phyloP scores from a whole-genome alignment of 2,113 vertebrate genomes.

The Saimiri boliviensis region DNA sequence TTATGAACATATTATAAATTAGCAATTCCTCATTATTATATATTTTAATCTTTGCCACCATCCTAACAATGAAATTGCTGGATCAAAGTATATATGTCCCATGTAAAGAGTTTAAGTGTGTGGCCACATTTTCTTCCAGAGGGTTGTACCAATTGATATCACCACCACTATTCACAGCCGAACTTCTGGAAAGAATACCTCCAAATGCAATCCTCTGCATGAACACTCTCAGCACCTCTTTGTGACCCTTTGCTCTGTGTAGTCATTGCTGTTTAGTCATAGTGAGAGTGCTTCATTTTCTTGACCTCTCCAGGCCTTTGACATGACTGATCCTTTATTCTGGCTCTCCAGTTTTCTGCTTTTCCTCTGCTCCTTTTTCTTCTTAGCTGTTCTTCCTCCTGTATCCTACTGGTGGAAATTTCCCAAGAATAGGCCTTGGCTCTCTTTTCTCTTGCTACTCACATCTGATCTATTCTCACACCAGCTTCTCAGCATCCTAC shows the following conservation, averaged over 20 bases:
- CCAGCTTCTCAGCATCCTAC: background rate
- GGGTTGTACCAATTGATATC: background rate
- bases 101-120: background rate
- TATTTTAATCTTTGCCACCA: background rate
- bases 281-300: background rate
- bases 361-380: background rate
- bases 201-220: accelerated
- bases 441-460: background rate
- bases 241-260: background rate
- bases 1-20: background rate
- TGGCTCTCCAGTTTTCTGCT: background rate
- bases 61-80: background rate
- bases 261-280: background rate
- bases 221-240: background rate
- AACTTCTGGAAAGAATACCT: background rate
- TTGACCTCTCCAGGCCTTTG: background rate
- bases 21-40: too few relatives aligned
- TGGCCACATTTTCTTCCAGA: background rate
- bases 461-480: background rate
- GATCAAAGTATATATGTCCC: background rate
- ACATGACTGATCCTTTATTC: background rate
- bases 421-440: background rate
- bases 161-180: background rate
- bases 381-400: background rate
- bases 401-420: background rate